Percentiles rank a stretch among this genome's conserved stretches.
These are phyloP conservation scores for Netelia melanura DNA, from an alignment of 2,888 invertebrate species.

Conservation along the genomic window DNA sequence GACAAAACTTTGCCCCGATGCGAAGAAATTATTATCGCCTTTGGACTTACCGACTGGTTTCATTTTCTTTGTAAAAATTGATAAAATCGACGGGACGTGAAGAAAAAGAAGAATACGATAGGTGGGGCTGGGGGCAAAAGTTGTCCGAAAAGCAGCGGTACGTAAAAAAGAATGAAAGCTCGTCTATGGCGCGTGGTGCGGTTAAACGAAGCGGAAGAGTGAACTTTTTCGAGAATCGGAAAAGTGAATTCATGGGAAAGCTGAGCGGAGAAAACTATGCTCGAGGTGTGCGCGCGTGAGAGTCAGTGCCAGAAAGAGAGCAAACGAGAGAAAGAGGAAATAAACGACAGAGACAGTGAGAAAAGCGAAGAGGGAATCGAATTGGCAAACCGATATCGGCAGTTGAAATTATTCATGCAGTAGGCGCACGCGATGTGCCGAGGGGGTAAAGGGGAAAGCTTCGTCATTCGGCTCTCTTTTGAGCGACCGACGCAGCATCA, in stretches of 20 bases:
- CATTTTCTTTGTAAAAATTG: neutral
- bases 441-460: neutral
- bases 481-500: slow-evolving; percentile 70
- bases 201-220: neutral
- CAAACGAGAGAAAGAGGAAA: slow-evolving; percentile 1
- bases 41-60: neutral
- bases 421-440: slow-evolving; percentile 42
- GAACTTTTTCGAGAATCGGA: neutral
- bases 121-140: neutral
- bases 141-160: neutral
- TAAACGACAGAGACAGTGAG: slow-evolving; percentile 45
- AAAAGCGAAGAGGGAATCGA: slow-evolving; percentile 54
- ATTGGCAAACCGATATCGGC: slow-evolving; percentile 49
- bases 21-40: too few relatives aligned
- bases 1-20: too few relatives aligned
- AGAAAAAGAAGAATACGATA: neutral
- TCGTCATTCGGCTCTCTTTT: slow-evolving; percentile 71
- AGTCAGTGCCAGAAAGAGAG: slow-evolving; percentile 21
- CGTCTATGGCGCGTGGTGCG: neutral
- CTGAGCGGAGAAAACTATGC: slow-evolving; percentile 67
- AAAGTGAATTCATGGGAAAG: slow-evolving; percentile 45
- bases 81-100: neutral
- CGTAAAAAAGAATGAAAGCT: too few relatives aligned
- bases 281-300: slow-evolving; percentile 12
- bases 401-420: slow-evolving; percentile 55